phyloP scores from a whole-genome alignment of 2,888 invertebrate genomes.

The Rhabditoides inermis region DNA sequence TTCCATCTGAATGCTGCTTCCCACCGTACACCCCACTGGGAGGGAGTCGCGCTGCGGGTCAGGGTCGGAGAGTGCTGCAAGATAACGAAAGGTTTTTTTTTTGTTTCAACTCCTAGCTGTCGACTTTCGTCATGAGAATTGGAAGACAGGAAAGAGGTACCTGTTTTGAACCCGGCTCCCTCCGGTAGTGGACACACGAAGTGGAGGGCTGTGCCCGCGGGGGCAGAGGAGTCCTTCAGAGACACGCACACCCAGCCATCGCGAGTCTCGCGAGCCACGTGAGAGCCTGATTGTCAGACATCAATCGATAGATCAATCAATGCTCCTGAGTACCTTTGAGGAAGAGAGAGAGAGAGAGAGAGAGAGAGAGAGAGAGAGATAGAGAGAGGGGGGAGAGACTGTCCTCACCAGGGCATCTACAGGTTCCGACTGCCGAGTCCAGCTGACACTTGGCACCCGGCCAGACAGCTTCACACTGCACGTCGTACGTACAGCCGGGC shows the following conservation, averaged over 20 bases:
- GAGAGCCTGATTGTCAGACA: conserved; percentile 14
- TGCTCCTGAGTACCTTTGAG: not conserved
- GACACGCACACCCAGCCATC: conserved; percentile 42
- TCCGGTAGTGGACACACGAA: conserved; percentile 38
- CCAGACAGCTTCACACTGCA: conserved; percentile 40
- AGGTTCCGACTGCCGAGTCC: conserved; percentile 34
- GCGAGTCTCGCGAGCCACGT: conserved; percentile 33
- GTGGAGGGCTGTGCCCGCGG: conserved; percentile 28
- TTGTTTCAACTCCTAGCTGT: not conserved
- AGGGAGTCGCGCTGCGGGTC: conserved; percentile 26
- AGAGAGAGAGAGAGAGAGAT: not conserved
- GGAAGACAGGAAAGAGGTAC: not conserved
- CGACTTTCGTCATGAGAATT: not conserved
- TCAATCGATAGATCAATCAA: not conserved
- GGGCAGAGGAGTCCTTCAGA: conserved; percentile 18
- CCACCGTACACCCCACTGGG: conserved; percentile 36
- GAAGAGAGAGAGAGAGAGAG: not conserved
- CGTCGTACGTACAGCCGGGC: conserved; percentile 36
- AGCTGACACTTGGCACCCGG: conserved; percentile 35
- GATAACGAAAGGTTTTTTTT: too few relatives aligned
- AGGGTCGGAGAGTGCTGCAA: conserved; percentile 28
- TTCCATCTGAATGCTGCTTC: conserved; percentile 28
- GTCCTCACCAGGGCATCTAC: conserved; percentile 23
- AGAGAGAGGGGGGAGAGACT: not conserved
- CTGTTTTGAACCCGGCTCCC: conserved; percentile 36